Evolutionary conservation across 2,797 vertebrate genomes (phyloP).

Genomic region (Falco naumanni): DNA sequence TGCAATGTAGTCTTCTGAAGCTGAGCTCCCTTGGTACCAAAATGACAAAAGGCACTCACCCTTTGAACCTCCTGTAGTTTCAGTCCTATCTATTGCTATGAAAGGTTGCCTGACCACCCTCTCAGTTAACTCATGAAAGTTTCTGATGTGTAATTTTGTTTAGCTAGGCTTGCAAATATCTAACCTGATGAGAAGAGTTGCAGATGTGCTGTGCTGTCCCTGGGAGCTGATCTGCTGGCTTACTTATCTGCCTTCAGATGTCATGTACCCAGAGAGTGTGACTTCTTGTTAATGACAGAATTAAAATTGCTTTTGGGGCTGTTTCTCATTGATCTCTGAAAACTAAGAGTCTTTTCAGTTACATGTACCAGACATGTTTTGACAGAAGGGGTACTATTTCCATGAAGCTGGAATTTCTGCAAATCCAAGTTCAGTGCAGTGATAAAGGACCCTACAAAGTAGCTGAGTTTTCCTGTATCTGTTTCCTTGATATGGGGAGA

Average conservation of each 20-base stretch:
- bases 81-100: background rate
- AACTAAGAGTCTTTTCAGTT: background rate
- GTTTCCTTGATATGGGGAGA: background rate
- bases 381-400: background rate
- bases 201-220: background rate
- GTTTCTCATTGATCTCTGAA: background rate
- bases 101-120: background rate
- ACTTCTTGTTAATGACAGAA: background rate
- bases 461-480: background rate
- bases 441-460: background rate
- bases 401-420: background rate
- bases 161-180: background rate
- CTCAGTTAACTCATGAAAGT: background rate
- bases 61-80: background rate
- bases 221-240: background rate
- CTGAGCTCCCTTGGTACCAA: background rate
- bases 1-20: background rate
- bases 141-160: background rate
- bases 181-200: background rate
- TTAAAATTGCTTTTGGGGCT: background rate
- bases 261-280: background rate
- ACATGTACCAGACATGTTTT: background rate
- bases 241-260: background rate
- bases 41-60: background rate
- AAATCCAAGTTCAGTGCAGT: background rate